Evolutionary conservation across 2,113 vertebrate genomes (phyloP).

Genomic region (Leucosticte australis): DNA sequence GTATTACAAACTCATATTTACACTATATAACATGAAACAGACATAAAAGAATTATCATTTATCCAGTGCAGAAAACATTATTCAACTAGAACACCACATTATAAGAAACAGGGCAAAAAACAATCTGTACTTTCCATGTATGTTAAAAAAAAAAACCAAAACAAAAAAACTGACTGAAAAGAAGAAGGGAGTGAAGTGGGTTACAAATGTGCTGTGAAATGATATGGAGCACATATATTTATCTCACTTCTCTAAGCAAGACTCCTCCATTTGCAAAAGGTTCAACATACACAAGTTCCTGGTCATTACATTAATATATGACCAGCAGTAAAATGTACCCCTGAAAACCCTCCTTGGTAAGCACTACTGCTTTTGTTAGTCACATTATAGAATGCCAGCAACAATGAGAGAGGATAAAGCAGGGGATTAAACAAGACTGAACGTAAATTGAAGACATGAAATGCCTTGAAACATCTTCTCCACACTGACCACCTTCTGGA

Average conservation of each 20-base stretch:
- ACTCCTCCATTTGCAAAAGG: neutral
- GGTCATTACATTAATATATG: neutral
- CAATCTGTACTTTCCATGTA: neutral
- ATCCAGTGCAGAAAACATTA: constrained; percentile 1
- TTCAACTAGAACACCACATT: constrained; percentile 24
- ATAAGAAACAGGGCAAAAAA: neutral
- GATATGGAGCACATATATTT: constrained; percentile 21
- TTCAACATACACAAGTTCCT: neutral
- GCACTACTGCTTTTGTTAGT: neutral
- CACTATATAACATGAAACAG: constrained; percentile 31
- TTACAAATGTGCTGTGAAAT: constrained; percentile 36
- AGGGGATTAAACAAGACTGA: neutral
- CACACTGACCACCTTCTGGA: neutral
- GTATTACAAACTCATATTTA: constrained; percentile 25
- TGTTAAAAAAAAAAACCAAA: neutral
- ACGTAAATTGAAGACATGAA: neutral
- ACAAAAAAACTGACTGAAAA: neutral
- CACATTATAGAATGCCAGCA: neutral
- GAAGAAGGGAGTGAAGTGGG: constrained; percentile 2
- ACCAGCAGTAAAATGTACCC: neutral
- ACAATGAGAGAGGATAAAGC: neutral
- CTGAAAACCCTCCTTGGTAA: neutral
- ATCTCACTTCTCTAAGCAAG: neutral
- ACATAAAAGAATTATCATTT: neutral
- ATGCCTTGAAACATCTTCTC: neutral